phyloP scores from a whole-genome alignment of 2,113 vertebrate species.

The Scophthalmus maximus region DNA sequence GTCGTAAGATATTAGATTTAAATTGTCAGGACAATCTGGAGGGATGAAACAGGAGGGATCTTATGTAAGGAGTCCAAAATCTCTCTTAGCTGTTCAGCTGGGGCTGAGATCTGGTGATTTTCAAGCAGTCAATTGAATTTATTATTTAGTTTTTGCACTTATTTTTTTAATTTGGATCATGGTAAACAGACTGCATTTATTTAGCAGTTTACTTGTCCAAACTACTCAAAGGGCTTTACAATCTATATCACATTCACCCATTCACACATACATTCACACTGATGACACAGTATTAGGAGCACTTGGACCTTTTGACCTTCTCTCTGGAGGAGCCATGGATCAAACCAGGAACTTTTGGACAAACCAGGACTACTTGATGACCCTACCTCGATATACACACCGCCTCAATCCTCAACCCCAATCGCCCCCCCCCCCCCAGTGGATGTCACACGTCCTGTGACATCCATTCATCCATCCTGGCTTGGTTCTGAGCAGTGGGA shows the following conservation, averaged over 20 bases:
- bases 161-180: not conserved
- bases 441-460: no score
- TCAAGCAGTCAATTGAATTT: not conserved
- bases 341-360: not conserved
- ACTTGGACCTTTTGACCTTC: constrained; percentile 1
- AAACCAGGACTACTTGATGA: no score
- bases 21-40: not conserved
- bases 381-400: not conserved
- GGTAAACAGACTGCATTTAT: not conserved
- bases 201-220: not conserved
- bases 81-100: not conserved
- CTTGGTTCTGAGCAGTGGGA: constrained; percentile 15
- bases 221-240: not conserved
- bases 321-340: not conserved
- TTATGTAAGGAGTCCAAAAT: not conserved
- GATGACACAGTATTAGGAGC: not conserved
- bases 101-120: not conserved
- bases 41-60: not conserved
- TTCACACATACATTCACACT: not conserved
- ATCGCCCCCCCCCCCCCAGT: no score
- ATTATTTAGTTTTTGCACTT: not conserved
- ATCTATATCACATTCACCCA: not conserved
- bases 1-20: not conserved
- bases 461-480: not conserved
- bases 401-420: not conserved